Evolutionary conservation across 2,113 vertebrate species (phyloP).

Genomic region (Gasterosteus aculeatus): DNA sequence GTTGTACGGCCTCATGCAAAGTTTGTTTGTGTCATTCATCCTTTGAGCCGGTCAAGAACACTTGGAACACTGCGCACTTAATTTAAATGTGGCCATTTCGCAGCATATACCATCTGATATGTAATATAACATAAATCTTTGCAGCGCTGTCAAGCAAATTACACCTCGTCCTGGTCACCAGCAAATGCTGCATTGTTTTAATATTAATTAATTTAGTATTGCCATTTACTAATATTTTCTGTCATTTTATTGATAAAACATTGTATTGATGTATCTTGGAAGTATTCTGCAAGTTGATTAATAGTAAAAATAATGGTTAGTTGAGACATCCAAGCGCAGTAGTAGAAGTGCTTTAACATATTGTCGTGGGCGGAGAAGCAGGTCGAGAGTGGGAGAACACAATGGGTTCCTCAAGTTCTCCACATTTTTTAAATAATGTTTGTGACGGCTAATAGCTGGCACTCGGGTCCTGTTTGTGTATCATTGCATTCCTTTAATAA

Average conservation of each 20-base stretch:
- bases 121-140: background rate
- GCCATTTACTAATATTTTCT: background rate
- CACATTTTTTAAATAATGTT: constrained; percentile 9
- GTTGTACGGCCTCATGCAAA: background rate
- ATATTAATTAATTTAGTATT: background rate
- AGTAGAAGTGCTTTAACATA: background rate
- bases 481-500: constrained; percentile 65
- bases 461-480: constrained; percentile 41
- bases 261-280: background rate
- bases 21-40: background rate
- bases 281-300: background rate
- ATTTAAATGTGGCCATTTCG: background rate
- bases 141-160: background rate
- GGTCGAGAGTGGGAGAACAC: background rate
- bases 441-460: background rate
- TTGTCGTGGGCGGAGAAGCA: background rate
- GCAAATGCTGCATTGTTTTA: background rate
- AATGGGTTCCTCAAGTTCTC: constrained; percentile 3
- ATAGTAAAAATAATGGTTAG: background rate
- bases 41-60: background rate
- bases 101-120: background rate
- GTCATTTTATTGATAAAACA: background rate
- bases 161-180: background rate
- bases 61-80: too few relatives aligned
- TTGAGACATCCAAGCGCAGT: background rate